Evolutionary conservation across 1,140 invertebrate genomes (phyloP).

Genomic region (Muscidifurax raptorellus): DNA sequence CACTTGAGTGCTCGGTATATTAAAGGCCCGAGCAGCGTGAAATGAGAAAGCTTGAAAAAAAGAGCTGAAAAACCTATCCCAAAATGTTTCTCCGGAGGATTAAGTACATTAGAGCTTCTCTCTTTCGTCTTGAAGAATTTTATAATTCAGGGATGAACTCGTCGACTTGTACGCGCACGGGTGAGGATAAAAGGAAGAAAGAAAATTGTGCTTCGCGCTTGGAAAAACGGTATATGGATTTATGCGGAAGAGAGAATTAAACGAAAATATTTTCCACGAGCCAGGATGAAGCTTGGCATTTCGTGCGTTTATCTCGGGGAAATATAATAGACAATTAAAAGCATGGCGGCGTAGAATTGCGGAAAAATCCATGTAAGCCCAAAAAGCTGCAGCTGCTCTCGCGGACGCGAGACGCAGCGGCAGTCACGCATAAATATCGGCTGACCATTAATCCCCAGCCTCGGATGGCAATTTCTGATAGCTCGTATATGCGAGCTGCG

Average conservation of each 20-base stretch:
- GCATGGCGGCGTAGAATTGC: too few species aligned
- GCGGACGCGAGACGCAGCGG: too few species aligned
- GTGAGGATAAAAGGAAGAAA: too few species aligned
- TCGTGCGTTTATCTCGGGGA: too few species aligned
- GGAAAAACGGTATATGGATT: too few species aligned
- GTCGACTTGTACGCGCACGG: too few species aligned
- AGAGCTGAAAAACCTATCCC: slow-evolving; percentile 18
- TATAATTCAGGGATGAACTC: background rate
- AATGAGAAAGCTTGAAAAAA: slow-evolving; percentile 44
- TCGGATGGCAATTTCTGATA: slow-evolving; percentile 42
- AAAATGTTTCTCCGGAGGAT: slow-evolving; percentile 8
- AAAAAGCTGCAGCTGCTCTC: background rate
- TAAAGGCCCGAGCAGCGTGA: slow-evolving; percentile 50
- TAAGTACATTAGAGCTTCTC: slow-evolving; percentile 3
- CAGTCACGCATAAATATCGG: slow-evolving; percentile 26
- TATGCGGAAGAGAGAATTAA: too few species aligned
- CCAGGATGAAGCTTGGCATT: too few species aligned
- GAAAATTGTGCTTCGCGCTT: background rate
- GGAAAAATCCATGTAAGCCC: too few species aligned
- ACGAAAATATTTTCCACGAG: background rate
- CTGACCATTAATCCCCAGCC: slow-evolving; percentile 21
- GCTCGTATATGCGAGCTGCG: background rate
- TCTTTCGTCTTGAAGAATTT: background rate
- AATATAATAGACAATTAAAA: too few species aligned
- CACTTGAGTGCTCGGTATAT: slow-evolving; percentile 52